phyloP scores from a whole-genome alignment of 2,888 invertebrate genomes.

The Eristalis tenax region DNA sequence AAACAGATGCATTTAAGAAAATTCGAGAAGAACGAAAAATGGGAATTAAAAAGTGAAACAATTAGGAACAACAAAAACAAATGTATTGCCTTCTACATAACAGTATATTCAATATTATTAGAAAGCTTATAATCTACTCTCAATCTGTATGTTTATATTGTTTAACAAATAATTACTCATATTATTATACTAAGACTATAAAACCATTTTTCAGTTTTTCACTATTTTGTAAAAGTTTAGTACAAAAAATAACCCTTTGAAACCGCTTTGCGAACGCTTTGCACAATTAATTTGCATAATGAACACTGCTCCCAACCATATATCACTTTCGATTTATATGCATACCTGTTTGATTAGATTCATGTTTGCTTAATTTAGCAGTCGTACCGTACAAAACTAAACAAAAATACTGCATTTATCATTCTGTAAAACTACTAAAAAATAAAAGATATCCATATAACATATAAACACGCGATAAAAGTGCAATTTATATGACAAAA shows the following conservation, averaged over 20 bases:
- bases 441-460: background rate
- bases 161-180: background rate
- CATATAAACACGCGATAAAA: background rate
- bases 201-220: background rate
- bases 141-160: background rate
- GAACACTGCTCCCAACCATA: background rate
- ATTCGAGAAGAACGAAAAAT: conserved; percentile 86
- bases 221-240: conserved; percentile 41
- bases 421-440: background rate
- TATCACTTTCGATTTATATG: background rate
- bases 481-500: background rate
- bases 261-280: background rate
- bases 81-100: background rate
- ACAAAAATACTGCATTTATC: background rate
- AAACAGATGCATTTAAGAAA: conserved; percentile 95
- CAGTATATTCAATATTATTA: conserved; percentile 19
- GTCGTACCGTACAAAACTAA: background rate
- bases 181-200: background rate
- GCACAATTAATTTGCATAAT: background rate
- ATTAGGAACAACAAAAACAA: background rate
- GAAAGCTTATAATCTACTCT: background rate
- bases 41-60: conserved; percentile 75
- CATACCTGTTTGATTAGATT: background rate
- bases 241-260: conserved; percentile 41
- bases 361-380: no score